Conservation (phyloP, 2,113 vertebrate genomes). For the Ibidorhyncha struthersii region DNA sequence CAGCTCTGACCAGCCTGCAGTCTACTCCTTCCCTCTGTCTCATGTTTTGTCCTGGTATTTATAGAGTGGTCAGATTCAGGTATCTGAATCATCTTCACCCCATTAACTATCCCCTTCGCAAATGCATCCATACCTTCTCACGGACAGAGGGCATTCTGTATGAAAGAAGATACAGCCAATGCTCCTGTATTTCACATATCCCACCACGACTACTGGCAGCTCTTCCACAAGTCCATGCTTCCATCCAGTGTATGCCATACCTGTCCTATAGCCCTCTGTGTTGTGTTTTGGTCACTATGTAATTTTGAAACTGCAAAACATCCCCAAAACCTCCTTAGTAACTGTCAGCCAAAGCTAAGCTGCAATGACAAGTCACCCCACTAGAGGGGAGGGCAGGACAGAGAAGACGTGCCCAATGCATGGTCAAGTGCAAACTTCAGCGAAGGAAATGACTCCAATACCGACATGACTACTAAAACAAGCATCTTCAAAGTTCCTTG, state of each 20-base stretch:
- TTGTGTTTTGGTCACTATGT: rapidly evolving
- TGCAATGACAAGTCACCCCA: constrained; percentile 26
- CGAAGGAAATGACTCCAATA: rapidly evolving
- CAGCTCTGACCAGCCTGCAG: neutral
- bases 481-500: neutral
- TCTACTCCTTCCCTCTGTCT: neutral
- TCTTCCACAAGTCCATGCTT: neutral
- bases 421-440: neutral
- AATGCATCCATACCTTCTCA: neutral
- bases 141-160: neutral
- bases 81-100: neutral
- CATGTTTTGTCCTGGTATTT: neutral
- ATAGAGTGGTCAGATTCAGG: too few relatives aligned
- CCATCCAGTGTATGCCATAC: neutral
- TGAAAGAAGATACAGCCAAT: neutral
- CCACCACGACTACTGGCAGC: neutral
- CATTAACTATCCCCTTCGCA: neutral
- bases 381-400: constrained; percentile 68
- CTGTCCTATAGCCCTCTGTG: neutral
- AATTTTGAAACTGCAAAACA: neutral
- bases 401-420: neutral
- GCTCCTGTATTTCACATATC: neutral
- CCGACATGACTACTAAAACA: too few relatives aligned
- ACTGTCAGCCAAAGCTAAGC: neutral
- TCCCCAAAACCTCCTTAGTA: rapidly evolving